These are phyloP conservation scores for Sabellastarte sp. DNA, from an alignment of 2,888 invertebrate species.

Conservation along the genomic window DNA sequence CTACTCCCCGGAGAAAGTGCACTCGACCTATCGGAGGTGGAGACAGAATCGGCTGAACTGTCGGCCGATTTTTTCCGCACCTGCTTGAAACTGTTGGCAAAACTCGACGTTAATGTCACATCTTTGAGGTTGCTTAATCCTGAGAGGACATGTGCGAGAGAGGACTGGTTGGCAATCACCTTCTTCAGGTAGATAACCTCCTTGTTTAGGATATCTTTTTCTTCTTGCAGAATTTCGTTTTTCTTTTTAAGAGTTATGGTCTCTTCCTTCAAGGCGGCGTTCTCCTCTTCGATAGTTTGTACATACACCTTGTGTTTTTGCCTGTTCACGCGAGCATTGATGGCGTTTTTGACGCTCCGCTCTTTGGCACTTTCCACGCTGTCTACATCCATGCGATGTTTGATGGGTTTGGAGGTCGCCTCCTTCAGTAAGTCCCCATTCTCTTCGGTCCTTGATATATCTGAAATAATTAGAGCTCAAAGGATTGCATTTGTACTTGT, in stretches of 20 bases:
- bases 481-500: too few species aligned
- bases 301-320: conserved; percentile 7
- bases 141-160: not conserved
- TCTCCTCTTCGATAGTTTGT: conserved; percentile 4
- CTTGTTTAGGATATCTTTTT: conserved; percentile 4
- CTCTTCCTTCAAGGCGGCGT: not conserved
- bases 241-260: not conserved
- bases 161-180: conserved; percentile 5
- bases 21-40: not conserved
- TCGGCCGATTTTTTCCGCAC: not conserved
- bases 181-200: conserved; percentile 7
- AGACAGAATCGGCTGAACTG: not conserved
- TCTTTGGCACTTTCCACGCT: not conserved
- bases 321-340: conserved; percentile 8
- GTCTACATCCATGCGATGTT: not conserved
- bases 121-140: conserved; percentile 3
- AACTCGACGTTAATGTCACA: conserved; percentile 1
- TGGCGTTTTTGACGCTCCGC: conserved; percentile 4
- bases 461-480: too few species aligned
- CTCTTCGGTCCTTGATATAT: too few species aligned
- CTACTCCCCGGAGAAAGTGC: not conserved
- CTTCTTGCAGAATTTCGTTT: not conserved
- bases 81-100: not conserved
- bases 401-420: not conserved
- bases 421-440: too few species aligned